Percentiles rank a stretch among this genome's conserved stretches.
Conservation (phyloP, 2,113 vertebrate species). For the Myocastor coypus region DNA sequence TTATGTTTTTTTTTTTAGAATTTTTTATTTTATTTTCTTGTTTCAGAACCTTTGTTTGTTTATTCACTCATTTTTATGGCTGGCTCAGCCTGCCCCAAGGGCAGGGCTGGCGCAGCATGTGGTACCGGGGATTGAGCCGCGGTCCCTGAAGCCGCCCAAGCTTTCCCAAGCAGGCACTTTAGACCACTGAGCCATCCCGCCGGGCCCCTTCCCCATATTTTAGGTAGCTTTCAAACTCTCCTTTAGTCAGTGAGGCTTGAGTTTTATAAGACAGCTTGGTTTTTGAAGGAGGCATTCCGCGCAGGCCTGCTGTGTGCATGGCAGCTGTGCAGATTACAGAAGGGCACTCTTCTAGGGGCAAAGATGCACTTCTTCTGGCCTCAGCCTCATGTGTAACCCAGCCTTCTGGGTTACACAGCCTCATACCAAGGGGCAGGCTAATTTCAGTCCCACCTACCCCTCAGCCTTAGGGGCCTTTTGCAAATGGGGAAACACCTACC, state of each 20-base stretch:
- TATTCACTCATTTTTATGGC: no score
- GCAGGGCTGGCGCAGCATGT: no score
- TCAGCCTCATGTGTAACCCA: background rate
- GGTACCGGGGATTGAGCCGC: no score
- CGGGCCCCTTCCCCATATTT: background rate
- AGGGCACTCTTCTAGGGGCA: background rate
- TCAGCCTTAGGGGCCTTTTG: slow-evolving; percentile 9
- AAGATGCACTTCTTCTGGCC: background rate
- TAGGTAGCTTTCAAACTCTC: background rate
- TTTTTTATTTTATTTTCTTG: no score
- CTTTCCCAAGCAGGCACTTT: no score
- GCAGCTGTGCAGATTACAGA: background rate
- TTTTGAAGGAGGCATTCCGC: background rate
- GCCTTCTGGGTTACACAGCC: background rate
- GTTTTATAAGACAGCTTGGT: background rate
- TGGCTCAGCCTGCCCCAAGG: no score
- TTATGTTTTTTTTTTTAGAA: no score
- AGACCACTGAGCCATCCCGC: no score
- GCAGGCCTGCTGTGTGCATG: background rate
- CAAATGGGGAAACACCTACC: background rate
- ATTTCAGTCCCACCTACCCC: background rate
- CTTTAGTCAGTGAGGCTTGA: background rate
- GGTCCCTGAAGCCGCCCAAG: no score
- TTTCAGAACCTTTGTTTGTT: no score
- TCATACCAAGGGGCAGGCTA: background rate